Conservation (phyloP, 2,797 vertebrate genomes). For the Kryptopterus vitreolus region DNA sequence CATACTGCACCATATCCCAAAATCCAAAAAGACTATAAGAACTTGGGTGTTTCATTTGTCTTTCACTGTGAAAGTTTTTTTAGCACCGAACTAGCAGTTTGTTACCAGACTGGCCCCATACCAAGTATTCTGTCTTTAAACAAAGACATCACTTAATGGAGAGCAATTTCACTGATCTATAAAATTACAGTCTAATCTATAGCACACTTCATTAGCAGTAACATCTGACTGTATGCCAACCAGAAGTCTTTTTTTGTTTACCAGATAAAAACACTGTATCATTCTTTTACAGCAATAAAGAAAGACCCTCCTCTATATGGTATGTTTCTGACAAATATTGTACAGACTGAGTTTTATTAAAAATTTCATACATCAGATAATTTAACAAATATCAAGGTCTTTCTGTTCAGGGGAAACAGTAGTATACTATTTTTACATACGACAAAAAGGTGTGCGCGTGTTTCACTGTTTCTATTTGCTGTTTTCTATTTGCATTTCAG, state of each 20-base stretch:
- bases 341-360: slow-evolving; percentile 23
- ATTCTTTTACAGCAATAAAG: slow-evolving; percentile 79
- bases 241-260: slow-evolving; percentile 11
- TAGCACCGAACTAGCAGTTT: no score
- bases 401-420: slow-evolving; percentile 13
- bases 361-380: slow-evolving; percentile 25
- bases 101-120: neutral
- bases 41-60: no score
- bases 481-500: neutral
- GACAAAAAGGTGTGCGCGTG: neutral
- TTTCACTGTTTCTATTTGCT: neutral
- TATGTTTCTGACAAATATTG: slow-evolving; percentile 71
- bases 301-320: slow-evolving; percentile 79
- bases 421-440: neutral
- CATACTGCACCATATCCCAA: no score
- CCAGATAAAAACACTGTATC: slow-evolving; percentile 65
- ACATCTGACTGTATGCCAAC: slow-evolving; percentile 31
- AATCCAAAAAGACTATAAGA: no score
- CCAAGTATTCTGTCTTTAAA: neutral
- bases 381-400: neutral
- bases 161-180: neutral
- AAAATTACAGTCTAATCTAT: neutral
- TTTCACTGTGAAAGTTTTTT: no score
- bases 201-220: neutral
- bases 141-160: neutral